Percentiles rank a stretch among this genome's conserved stretches.
These are phyloP conservation scores for Ceratosolen fusciceps DNA, from an alignment of 1,140 invertebrate genomes.

Conservation along the genomic window DNA sequence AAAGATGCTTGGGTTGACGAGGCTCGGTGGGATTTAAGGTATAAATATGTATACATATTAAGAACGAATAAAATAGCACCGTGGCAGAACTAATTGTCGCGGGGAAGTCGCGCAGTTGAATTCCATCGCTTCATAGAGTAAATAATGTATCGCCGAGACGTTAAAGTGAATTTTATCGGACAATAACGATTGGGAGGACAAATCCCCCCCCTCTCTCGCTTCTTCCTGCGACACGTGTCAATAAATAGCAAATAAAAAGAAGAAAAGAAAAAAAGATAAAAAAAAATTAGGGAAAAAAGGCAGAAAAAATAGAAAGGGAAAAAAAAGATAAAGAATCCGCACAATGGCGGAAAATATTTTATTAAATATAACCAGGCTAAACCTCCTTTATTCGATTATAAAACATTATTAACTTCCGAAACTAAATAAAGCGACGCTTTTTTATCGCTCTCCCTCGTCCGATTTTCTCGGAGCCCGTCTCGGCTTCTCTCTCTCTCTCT, in stretches of 20 bases:
- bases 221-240: background rate
- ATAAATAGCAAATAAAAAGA: too few species aligned
- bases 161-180: slow-evolving; percentile 19
- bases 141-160: background rate
- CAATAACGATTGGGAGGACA: slow-evolving; percentile 13
- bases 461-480: slow-evolving; percentile 32
- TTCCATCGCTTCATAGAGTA: background rate
- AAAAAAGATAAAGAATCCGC: slow-evolving; percentile 10
- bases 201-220: too few species aligned
- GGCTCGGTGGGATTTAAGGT: too few species aligned
- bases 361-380: slow-evolving; percentile 16
- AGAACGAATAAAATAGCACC: background rate
- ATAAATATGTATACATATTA: background rate
- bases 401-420: slow-evolving; percentile 45
- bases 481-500: background rate
- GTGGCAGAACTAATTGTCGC: too few species aligned
- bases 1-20: too few species aligned
- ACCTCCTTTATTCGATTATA: slow-evolving; percentile 45
- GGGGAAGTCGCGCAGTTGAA: background rate
- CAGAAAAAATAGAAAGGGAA: too few species aligned
- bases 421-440: slow-evolving; percentile 29
- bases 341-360: slow-evolving; percentile 18
- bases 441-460: slow-evolving; percentile 49
- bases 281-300: too few species aligned
- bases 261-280: too few species aligned